Base-by-base conservation (phyloP, 2,797 vertebrate genomes). In the Cephalopachus bancanus region DNA sequence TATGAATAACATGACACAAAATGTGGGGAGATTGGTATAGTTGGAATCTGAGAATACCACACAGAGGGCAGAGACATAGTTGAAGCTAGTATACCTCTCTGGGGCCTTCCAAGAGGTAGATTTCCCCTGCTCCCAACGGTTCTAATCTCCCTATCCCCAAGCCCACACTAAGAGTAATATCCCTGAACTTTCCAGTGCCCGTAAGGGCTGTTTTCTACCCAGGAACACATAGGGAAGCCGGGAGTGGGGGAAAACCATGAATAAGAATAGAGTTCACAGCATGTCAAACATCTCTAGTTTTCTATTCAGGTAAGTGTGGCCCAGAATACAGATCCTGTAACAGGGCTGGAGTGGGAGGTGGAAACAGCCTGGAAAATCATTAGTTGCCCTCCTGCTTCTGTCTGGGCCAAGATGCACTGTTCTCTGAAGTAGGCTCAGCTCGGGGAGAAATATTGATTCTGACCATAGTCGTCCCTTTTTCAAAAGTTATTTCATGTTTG, bases 401-500 rank as follows among this genome's bases (percentile, higher is more conserved):
- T 92, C 89, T 95, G 97, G 97, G 94, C 55, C 91, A 94, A 75
- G 85, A 94, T 91, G 95, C 94, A 95, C 83, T 96, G 92, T 95
- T 96, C 97, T 98, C 97, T 98, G 98, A 98, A 98, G 97, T 96
- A 93, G 87, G 96, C 95, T 98, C 96, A 96, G 97, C 97, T 98
- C 87, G 74, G 97, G 97, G 98, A 98, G 98, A 97, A 98, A 88
- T 98, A 98, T 97, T 97, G 98, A 98, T 98, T 98, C 98, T 98
- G 96, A 98, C 97, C 96, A 90, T 96, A 97, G 98, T 97, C 76
- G 84, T 97, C 97, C 96, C 96, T 96, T 94, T 95, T 97, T 98
- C 98, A 98, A 97, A 98, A 97, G 97, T 97, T 97, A 97, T 98
- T 98, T 98, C 97, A 97, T 97, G 95, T 98, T 98, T 95, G 96